Conservation (phyloP, 2,797 vertebrate species). For the Myotis planiceps region DNA sequence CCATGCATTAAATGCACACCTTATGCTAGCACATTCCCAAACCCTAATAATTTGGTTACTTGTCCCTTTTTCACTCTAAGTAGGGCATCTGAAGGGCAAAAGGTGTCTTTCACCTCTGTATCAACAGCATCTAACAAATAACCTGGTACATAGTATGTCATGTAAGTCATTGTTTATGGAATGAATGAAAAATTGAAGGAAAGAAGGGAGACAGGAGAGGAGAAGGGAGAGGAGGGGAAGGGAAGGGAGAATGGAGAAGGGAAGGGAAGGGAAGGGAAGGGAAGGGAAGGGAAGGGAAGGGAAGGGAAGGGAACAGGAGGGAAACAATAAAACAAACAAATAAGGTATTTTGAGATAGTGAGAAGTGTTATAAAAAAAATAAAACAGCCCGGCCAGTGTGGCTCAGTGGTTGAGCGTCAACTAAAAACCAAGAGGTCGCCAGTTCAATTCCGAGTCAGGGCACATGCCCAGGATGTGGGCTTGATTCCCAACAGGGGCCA, state of each 20-base stretch:
- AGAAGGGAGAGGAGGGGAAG: too few relatives aligned
- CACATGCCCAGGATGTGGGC: too few relatives aligned
- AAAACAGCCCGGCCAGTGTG: not conserved
- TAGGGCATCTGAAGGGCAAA: not conserved
- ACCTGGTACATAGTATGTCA: not conserved
- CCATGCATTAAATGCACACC: not conserved
- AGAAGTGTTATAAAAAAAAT: not conserved
- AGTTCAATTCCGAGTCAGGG: too few relatives aligned
- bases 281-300: too few relatives aligned
- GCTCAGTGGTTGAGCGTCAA: too few relatives aligned
- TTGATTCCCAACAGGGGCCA: too few relatives aligned
- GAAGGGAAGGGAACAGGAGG: not conserved
- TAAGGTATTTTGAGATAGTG: not conserved
- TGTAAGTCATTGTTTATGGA: not conserved
- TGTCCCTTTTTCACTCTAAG: not conserved
- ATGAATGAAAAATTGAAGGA: not conserved
- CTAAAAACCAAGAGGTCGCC: too few relatives aligned
- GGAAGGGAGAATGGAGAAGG: rapidly evolving
- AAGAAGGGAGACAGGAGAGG: not conserved
- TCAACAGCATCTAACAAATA: not conserved
- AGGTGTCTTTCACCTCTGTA: not conserved
- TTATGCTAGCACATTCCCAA: not conserved
- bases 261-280: rapidly evolving
- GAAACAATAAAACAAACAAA: not conserved
- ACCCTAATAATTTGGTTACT: not conserved